phyloP scores from a whole-genome alignment of 1,140 invertebrate species.

The Lepidotrigona ventralis region DNA sequence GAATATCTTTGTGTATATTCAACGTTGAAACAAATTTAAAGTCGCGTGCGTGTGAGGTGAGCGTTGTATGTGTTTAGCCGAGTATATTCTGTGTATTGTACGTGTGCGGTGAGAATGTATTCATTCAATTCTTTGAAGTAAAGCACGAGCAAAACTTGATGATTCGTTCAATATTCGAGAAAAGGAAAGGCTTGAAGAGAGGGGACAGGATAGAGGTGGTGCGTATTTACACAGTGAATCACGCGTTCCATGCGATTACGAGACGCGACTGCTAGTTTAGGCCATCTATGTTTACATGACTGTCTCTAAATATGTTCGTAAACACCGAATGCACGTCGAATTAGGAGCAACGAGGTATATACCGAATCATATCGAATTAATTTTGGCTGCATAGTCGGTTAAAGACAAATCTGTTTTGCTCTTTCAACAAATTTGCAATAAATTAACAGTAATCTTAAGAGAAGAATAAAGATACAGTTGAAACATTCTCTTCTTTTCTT shows the following conservation, averaged over 20 bases:
- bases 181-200: conserved; percentile 37
- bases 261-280: conserved; percentile 28
- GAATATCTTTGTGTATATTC: conserved; percentile 5
- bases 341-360: not conserved
- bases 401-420: not conserved
- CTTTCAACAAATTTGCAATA: not conserved
- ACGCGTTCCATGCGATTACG: conserved; percentile 59
- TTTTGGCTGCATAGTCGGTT: not conserved
- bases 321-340: conserved; percentile 11
- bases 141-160: conserved; percentile 17
- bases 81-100: no score
- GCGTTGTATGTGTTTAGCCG: not conserved
- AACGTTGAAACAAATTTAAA: conserved; percentile 23
- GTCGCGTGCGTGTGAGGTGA: not conserved
- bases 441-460: not conserved
- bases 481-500: no score
- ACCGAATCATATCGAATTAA: conserved; percentile 6
- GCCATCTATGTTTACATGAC: conserved; percentile 45
- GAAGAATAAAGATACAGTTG: not conserved
- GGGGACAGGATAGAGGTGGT: conserved; percentile 44
- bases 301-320: conserved; percentile 23
- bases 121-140: conserved; percentile 37
- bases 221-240: conserved; percentile 67
- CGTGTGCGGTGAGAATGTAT: not conserved
- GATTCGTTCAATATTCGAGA: conserved; percentile 35